phyloP scores from a whole-genome alignment of 2,888 invertebrate species.

The Dynastes hyllus region DNA sequence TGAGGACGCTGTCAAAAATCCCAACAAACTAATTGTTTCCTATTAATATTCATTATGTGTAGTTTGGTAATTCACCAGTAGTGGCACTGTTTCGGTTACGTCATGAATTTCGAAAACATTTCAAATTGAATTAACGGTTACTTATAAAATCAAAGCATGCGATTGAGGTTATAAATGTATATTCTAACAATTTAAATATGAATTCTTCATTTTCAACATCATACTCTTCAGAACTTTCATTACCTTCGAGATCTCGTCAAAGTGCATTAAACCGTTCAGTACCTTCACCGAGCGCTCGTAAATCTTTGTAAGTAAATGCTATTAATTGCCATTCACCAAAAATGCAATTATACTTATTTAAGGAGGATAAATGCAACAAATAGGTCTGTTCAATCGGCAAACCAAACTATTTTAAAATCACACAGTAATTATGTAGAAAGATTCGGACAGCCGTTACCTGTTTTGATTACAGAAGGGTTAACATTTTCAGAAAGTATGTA shows the following conservation, averaged over 20 bases:
- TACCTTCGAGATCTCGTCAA: conserved; percentile 22
- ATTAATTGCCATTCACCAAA: background rate
- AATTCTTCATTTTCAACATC: conserved; percentile 29
- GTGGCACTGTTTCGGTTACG: background rate
- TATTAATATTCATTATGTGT: no score
- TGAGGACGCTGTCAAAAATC: no score
- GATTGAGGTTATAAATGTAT: conserved; percentile 17
- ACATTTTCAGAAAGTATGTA: conserved; percentile 83
- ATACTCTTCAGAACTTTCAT: background rate
- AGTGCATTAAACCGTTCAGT: conserved; percentile 9
- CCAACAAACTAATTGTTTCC: no score
- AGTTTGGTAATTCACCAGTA: no score
- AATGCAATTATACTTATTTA: conserved; percentile 57
- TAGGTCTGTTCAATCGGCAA: conserved; percentile 78
- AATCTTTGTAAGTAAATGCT: conserved; percentile 66
- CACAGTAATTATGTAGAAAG: conserved; percentile 83
- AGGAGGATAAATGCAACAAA: conserved; percentile 76
- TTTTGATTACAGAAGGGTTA: conserved; percentile 90
- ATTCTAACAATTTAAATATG: background rate
- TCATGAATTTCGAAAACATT: background rate
- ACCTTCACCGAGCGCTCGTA: conserved; percentile 55
- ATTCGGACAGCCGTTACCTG: conserved; percentile 88
- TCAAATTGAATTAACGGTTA: background rate
- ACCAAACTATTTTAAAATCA: conserved; percentile 84
- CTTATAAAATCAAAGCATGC: background rate